Evolutionary conservation across 2,113 vertebrate species (phyloP), one percentile per base, ranked within the genome.

Genomic region (Myrmophylax atrothorax): DNA sequence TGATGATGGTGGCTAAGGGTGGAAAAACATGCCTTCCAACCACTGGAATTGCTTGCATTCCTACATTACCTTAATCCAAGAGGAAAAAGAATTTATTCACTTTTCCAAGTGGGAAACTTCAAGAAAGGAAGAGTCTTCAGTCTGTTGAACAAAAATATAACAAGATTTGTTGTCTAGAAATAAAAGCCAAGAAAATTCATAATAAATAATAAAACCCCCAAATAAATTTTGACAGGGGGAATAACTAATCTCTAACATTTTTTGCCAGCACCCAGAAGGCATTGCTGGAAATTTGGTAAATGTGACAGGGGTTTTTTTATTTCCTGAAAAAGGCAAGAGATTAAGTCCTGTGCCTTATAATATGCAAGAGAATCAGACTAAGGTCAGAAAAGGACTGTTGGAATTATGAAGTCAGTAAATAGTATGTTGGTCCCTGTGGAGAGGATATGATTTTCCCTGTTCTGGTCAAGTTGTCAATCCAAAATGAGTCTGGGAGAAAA

Each of bases 181-280:
- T 75, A 47, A 93, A 93, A 89, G 76, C 79, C 76, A 94, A 94
- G 76, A 90, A 84, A 75, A 74, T 28, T 74, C 8, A 15, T 86
- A 69, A 69, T 42, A 84, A 85, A 63, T 63, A 42, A 42, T 31
- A 46, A 62, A 35, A 9, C 1, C 1, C 11, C 46, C 29, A 88
- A 83, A 77, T 46, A 72, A 56, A 42, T 79, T 79, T 84, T 95
- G 86, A 70, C 92, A 93, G 68, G 25, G 22, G 63, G 56, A 90
- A 84, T 93, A 90, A 89, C 77, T 97, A 94, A 90, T 92, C 80
- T 72, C 42, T 63, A 31, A 87, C 89, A 68, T 83, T 44, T 93
- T 90, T 81, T 64, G 84, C 47, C 80, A 93, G 31, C 52, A 58
- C 52, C 80, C 69, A 44, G 55, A 88, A 87, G 76, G 35, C 73